These are phyloP conservation scores for Drosophila grimshawi DNA, from an alignment of 1,140 invertebrate genomes.

Conservation along the genomic window DNA sequence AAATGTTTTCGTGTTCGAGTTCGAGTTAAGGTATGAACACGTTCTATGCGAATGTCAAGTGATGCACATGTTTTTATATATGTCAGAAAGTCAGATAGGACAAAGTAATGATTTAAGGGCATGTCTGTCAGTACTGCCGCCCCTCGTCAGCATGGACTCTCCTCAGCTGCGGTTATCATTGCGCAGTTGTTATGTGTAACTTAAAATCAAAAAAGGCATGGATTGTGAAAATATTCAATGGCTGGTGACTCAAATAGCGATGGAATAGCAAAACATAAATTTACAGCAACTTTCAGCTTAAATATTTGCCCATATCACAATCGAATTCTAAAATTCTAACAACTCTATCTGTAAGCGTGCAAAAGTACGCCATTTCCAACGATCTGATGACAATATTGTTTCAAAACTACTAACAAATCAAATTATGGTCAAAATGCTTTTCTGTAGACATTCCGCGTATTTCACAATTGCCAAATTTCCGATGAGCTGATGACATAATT, in stretches of 20 bases:
- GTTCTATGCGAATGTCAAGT: conserved; percentile 21
- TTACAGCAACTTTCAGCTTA: too few species aligned
- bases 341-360: too few species aligned
- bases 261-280: background rate
- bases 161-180: background rate
- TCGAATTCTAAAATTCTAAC: too few species aligned
- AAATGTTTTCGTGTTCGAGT: conserved; percentile 7
- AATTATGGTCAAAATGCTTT: too few species aligned
- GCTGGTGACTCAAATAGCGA: background rate
- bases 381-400: too few species aligned
- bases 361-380: too few species aligned
- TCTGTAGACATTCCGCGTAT: too few species aligned
- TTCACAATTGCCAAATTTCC: too few species aligned
- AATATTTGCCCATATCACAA: too few species aligned
- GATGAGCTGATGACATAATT: too few species aligned
- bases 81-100: conserved; percentile 12
- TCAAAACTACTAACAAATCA: too few species aligned
- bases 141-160: background rate
- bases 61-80: conserved; percentile 1
- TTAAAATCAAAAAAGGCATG: conserved; percentile 5
- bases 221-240: conserved; percentile 13
- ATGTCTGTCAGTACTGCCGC: conserved; percentile 1
- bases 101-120: conserved; percentile 24
- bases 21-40: background rate
- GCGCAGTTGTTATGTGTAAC: conserved; percentile 4